phyloP scores from a whole-genome alignment of 2,797 vertebrate genomes.

The Cetoscarus ocellatus region DNA sequence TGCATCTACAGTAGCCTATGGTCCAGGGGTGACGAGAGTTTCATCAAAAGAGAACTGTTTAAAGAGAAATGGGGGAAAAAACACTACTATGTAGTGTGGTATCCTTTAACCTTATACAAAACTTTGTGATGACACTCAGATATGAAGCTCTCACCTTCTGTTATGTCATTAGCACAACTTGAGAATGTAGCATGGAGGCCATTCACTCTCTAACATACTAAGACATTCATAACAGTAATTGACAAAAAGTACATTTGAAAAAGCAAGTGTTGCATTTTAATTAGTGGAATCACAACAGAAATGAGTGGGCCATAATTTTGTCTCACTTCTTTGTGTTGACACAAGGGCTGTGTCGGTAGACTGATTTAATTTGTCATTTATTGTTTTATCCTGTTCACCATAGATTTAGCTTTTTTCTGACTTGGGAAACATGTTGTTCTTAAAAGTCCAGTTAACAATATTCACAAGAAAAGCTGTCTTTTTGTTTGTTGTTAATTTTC shows the following conservation, averaged over 20 bases:
- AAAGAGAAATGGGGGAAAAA: constrained; percentile 68
- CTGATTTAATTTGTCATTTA: constrained; percentile 52
- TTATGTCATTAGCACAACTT: constrained; percentile 38
- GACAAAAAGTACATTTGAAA: constrained; percentile 53
- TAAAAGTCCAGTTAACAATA: constrained; percentile 53
- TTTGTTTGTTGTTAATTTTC: constrained; percentile 52
- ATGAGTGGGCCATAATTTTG: constrained; percentile 46
- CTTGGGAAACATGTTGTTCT: constrained; percentile 49
- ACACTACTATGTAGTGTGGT: constrained; percentile 87
- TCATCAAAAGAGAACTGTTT: constrained; percentile 59
- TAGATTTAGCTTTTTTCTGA: constrained; percentile 58
- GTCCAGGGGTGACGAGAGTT: constrained; percentile 62
- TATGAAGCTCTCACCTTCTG: constrained; percentile 35
- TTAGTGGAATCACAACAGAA: constrained; percentile 50
- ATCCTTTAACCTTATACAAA: constrained; percentile 58
- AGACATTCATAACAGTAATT: constrained; percentile 56
- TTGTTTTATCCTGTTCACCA: constrained; percentile 66
- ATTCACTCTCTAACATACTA: constrained; percentile 34
- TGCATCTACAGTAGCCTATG: constrained; percentile 81
- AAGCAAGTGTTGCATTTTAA: constrained; percentile 52
- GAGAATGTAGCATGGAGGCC: constrained; percentile 37
- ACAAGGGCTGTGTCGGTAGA: constrained; percentile 59
- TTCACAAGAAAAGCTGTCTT: constrained; percentile 44
- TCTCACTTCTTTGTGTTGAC: constrained; percentile 47
- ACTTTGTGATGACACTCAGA: constrained; percentile 51